These are phyloP conservation scores for Eulithis testata DNA, from an alignment of 2,888 invertebrate genomes.

Conservation along the genomic window DNA sequence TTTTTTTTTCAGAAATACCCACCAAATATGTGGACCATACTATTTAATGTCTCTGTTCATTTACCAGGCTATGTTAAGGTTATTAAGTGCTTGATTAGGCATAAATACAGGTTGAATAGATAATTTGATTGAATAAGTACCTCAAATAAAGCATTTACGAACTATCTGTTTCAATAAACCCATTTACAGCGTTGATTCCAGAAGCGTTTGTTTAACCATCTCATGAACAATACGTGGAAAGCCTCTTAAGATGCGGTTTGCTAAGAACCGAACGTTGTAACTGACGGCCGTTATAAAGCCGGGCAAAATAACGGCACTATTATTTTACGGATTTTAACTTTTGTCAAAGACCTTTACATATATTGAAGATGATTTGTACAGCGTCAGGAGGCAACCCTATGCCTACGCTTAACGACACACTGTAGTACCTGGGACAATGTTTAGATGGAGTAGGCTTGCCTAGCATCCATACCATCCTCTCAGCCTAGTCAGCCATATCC, in stretches of 20 bases:
- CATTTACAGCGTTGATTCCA: constrained; percentile 5
- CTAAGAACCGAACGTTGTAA: background rate
- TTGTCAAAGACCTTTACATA: no score
- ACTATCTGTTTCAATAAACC: constrained; percentile 1
- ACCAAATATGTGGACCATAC: no score
- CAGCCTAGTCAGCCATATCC: background rate
- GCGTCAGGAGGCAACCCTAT: no score
- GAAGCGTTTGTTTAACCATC: background rate
- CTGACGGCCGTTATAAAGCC: background rate
- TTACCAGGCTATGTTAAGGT: no score
- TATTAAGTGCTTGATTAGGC: background rate
- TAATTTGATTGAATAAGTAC: background rate
- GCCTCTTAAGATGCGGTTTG: constrained; percentile 4
- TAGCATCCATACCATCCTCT: no score
- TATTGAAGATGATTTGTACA: no score
- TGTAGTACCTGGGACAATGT: no score
- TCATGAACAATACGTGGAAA: constrained; percentile 3
- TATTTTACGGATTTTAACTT: no score
- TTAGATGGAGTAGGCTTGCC: no score
- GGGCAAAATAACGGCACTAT: background rate
- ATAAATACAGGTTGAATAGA: background rate
- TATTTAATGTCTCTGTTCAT: no score
- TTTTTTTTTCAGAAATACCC: no score
- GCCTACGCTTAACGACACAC: no score
- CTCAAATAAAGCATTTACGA: background rate